Percentiles rank a stretch among this genome's conserved stretches.
Conservation (phyloP, 2,113 vertebrate species). For the Irena cyanogastra region DNA sequence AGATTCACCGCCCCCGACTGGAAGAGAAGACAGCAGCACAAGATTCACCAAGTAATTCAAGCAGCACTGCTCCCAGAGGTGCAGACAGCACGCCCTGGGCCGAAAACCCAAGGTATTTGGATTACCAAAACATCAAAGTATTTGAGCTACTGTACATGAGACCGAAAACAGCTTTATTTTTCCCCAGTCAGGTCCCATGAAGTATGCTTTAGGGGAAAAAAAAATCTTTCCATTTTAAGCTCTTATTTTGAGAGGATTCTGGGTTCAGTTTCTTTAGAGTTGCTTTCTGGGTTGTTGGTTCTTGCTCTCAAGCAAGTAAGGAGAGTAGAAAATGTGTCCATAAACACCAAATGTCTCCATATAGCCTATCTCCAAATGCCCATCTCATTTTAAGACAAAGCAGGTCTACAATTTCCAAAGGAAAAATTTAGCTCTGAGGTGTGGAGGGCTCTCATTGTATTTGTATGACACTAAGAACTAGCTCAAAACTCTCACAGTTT, state of each 20-base stretch:
- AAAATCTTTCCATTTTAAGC: background rate
- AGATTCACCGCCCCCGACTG: constrained; percentile 87
- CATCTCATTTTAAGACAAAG: background rate
- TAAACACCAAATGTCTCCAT: background rate
- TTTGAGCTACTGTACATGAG: background rate
- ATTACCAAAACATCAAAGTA: background rate
- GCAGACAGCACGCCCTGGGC: background rate
- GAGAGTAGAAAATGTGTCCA: background rate
- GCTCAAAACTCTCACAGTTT: background rate
- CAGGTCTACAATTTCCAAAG: background rate
- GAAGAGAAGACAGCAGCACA: constrained; percentile 18
- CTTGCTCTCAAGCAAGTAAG: background rate
- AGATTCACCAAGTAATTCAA: background rate
- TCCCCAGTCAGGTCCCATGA: background rate
- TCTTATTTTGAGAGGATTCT: background rate
- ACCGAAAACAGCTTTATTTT: background rate
- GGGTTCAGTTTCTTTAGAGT: background rate
- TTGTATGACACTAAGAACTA: background rate
- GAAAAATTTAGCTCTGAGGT: background rate
- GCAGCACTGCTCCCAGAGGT: background rate
- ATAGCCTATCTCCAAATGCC: background rate
- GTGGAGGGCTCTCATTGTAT: background rate
- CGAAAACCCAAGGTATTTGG: background rate
- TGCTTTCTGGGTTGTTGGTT: background rate
- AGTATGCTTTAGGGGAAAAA: background rate